phyloP scores from a whole-genome alignment of 2,888 invertebrate genomes.

The Dynastes grantii region DNA sequence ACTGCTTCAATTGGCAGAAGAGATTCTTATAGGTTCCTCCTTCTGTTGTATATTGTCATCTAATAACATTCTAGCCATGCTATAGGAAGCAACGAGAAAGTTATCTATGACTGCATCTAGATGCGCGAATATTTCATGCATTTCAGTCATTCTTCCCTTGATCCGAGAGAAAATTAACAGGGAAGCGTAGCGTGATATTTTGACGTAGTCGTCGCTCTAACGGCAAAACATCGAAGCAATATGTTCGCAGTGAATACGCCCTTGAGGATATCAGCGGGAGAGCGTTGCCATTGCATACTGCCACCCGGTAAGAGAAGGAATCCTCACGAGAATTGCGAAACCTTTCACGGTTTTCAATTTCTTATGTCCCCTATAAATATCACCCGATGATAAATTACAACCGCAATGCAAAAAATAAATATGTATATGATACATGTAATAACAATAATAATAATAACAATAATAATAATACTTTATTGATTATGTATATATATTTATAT shows the following conservation, averaged over 20 bases:
- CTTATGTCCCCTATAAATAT: background rate
- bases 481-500: too few species aligned
- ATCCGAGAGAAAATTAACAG: constrained; percentile 18
- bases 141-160: background rate
- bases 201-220: constrained; percentile 51
- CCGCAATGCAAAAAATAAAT: too few species aligned
- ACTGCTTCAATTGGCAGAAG: too few species aligned
- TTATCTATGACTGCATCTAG: too few species aligned
- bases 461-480: too few species aligned
- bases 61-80: too few species aligned
- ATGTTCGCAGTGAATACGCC: constrained; percentile 52
- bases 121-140: background rate
- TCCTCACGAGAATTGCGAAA: constrained; percentile 39
- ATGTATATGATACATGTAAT: too few species aligned
- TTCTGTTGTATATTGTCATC: too few species aligned
- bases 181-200: constrained; percentile 51
- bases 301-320: constrained; percentile 50
- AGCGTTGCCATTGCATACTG: constrained; percentile 16
- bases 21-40: too few species aligned
- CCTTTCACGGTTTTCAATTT: constrained; percentile 40
- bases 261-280: constrained; percentile 46
- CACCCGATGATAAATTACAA: background rate
- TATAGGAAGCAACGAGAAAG: too few species aligned
- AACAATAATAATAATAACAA: too few species aligned
- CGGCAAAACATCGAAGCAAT: constrained; percentile 56